Evolutionary conservation across 1,140 invertebrate genomes (phyloP).

Genomic region (Drosophila miranda): DNA sequence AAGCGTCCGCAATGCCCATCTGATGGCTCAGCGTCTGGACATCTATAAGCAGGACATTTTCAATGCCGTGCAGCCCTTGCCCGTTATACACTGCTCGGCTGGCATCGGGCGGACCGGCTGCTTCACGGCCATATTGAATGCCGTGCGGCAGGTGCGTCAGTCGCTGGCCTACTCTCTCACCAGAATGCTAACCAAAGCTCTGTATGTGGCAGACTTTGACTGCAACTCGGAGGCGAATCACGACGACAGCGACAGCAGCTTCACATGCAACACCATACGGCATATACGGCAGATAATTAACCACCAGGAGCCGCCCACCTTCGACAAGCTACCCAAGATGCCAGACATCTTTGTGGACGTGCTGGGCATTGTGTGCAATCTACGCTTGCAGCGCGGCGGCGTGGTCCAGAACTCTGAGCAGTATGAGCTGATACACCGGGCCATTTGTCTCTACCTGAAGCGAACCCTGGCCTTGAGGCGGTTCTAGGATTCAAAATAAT

Average conservation of each 20-base stretch:
- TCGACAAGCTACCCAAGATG: conserved; percentile 72
- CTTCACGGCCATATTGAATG: conserved; percentile 95
- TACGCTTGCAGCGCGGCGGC: conserved; percentile 93
- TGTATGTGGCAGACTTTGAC: conserved; percentile 21
- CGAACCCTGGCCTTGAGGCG: conserved; percentile 73
- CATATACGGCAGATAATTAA: conserved; percentile 67
- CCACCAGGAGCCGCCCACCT: conserved; percentile 36
- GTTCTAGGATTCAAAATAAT: conserved; percentile 43
- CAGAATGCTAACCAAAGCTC: conserved; percentile 58
- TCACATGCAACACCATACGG: conserved; percentile 73
- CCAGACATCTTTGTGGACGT: conserved; percentile 89
- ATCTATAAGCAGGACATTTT: conserved; percentile 79
- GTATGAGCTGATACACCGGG: conserved; percentile 95
- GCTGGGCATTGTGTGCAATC: conserved; percentile 93
- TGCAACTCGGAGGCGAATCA: conserved; percentile 10
- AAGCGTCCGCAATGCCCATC: conserved; percentile 49
- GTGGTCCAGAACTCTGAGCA: conserved; percentile 98
- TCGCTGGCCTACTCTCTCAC: conserved; percentile 74
- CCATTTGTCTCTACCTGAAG: conserved; percentile 89
- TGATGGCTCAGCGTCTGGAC: conserved; percentile 61
- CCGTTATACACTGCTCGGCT: conserved; percentile 96
- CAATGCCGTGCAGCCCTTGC: conserved; percentile 84
- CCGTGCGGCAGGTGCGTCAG: conserved; percentile 87
- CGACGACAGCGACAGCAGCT: conserved; percentile 66
- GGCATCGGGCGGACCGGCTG: conserved; percentile 97